Base-by-base conservation (phyloP, 2,797 vertebrate genomes). In the Pangasius larnaudii region DNA sequence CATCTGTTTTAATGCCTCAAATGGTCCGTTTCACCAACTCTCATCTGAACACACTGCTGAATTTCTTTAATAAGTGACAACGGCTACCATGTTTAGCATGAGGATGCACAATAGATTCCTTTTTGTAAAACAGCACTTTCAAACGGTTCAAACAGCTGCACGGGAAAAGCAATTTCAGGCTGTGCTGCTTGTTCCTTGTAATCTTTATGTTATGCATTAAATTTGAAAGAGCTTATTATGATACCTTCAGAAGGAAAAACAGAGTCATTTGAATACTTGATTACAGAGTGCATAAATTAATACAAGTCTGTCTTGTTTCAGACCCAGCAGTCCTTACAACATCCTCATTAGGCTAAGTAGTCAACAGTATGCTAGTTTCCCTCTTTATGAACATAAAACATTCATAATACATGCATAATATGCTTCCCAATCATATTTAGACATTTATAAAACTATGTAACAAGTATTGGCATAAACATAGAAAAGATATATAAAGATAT, bases 181-280 rank as follows among this genome's bases (percentile, higher is more conserved):
- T 14, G 46, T 71, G 16, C 61, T 74, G 65, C 33, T 74, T 36
- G n/a, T 30, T 30, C 18, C 49, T 80, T 86, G 72, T 72, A 79
- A 82, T 87, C 82, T 89, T 85, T 87, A 85, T 71, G 79, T 33
- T 81, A 82, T 67, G 74, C 86, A 86, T 77, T 74, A 11, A 71
- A 80, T 49, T 61, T 80, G 7, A 90, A 89, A 78, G 46, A 30
- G 77, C 51, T 85, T 63, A 67, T 87, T 89, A 87, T 14, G 27
- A 75, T 78, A 42, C 49, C 67, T 22, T 19, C 56, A 63, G 46
- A 67, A 39, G 61, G 46, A 71, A 74, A 83, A 89, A 83, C 36
- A 85, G 36, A 58, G 19, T 14, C 51, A 39, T 13, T 14, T 42
- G 24, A 83, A 86, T 79, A 77, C 58, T 58, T 85, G 67, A 79